A percentile compares a stretch with the other conserved stretches of the same genome.
Conservation (phyloP, 2,113 vertebrate genomes). For the Chaetura pelagica region DNA sequence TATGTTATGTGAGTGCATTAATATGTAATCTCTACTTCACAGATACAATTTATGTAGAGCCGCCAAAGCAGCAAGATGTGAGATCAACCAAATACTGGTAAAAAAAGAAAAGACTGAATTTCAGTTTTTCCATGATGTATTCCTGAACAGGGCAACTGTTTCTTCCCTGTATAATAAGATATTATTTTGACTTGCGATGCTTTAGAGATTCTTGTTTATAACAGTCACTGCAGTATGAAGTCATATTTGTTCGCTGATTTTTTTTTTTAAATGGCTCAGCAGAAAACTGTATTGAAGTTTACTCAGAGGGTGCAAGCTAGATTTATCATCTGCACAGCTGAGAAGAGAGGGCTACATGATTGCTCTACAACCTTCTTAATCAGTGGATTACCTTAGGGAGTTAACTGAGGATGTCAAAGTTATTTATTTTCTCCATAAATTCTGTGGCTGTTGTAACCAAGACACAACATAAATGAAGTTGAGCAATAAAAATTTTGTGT, state of each 20-base stretch:
- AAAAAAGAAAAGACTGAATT: conserved; percentile 48
- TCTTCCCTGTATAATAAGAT: conserved; percentile 62
- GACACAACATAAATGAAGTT: conserved; percentile 38
- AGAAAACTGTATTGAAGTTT: conserved; percentile 24
- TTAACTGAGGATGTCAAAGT: conserved; percentile 13
- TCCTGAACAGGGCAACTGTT: conserved; percentile 62
- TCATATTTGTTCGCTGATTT: conserved; percentile 49
- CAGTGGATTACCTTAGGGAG: not conserved
- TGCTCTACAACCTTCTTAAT: conserved; percentile 13
- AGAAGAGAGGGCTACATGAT: not conserved
- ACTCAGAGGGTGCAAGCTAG: conserved; percentile 2
- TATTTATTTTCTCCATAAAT: conserved; percentile 53
- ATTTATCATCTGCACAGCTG: conserved; percentile 20
- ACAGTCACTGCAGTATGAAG: conserved; percentile 68
- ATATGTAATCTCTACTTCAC: conserved; percentile 55
- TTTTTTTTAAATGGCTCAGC: not conserved
- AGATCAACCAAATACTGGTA: conserved; percentile 82
- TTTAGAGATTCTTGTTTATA: conserved; percentile 72
- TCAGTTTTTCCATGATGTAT: conserved; percentile 38
- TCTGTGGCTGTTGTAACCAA: conserved; percentile 66
- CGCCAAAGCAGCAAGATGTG: conserved; percentile 79
- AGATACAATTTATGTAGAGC: conserved; percentile 96
- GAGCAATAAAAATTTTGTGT: conserved; percentile 65
- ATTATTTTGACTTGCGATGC: conserved; percentile 57
- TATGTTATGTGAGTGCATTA: not conserved